Conservation (phyloP, 2,888 invertebrate genomes). For the Drosophila melanosoma region DNA sequence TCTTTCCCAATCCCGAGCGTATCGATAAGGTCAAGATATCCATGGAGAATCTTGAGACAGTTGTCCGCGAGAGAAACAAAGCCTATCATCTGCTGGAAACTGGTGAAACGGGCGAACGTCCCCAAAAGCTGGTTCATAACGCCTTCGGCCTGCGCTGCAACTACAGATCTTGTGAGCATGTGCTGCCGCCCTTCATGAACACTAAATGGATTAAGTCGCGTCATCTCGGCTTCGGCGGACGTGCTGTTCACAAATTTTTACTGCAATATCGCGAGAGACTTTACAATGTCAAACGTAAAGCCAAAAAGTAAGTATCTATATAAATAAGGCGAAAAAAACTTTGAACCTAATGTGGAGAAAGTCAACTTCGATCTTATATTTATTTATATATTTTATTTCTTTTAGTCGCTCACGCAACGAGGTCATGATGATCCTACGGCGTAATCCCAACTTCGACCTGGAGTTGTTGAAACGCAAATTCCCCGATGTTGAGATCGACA, state of each 20-base stretch:
- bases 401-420: slow-evolving; percentile 88
- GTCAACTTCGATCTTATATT: background rate
- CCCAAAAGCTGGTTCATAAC: slow-evolving; percentile 87
- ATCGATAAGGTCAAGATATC: slow-evolving; percentile 96
- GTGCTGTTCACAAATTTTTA: slow-evolving; percentile 88
- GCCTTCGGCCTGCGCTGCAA: slow-evolving; percentile 87
- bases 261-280: slow-evolving; percentile 88
- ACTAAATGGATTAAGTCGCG: slow-evolving; percentile 87
- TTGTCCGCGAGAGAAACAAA: slow-evolving; percentile 95
- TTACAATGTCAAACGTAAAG: slow-evolving; percentile 86
- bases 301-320: slow-evolving; percentile 85
- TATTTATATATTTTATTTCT: slow-evolving; percentile 14
- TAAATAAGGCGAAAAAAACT: background rate
- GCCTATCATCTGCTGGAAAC: slow-evolving; percentile 96
- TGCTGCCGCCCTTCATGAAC: slow-evolving; percentile 89
- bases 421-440: slow-evolving; percentile 89
- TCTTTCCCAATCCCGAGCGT: slow-evolving; percentile 96
- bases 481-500: slow-evolving; percentile 91
- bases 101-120: slow-evolving; percentile 93
- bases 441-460: slow-evolving; percentile 91
- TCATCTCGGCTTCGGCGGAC: slow-evolving; percentile 86
- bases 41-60: slow-evolving; percentile 96
- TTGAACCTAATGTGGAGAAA: background rate
- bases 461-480: slow-evolving; percentile 89
- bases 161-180: slow-evolving; percentile 87